These are phyloP conservation scores for Chloebia gouldiae DNA, from an alignment of 2,113 vertebrate species.

Conservation along the genomic window DNA sequence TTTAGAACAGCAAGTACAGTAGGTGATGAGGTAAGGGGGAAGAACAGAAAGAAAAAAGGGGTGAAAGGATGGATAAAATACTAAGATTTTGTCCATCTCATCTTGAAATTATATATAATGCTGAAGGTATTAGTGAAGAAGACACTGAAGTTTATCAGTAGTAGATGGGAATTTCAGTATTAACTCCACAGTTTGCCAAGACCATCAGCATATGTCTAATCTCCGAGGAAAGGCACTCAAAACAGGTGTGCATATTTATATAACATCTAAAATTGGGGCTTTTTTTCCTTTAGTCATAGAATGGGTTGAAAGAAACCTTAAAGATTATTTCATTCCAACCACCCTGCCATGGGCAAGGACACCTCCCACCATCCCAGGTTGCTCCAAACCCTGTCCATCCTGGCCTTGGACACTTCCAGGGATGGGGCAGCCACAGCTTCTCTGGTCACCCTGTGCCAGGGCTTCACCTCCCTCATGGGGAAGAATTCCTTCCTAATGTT, in stretches of 20 bases:
- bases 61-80: background rate
- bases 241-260: background rate
- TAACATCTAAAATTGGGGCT: fast-evolving
- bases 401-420: background rate
- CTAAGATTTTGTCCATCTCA: background rate
- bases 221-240: background rate
- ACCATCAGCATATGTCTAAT: fast-evolving
- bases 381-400: fast-evolving
- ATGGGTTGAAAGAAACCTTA: background rate
- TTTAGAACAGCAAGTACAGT: background rate
- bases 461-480: background rate
- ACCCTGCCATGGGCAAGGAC: background rate
- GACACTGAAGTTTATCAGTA: fast-evolving
- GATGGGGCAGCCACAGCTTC: background rate
- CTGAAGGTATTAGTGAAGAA: background rate
- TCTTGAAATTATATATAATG: background rate
- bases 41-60: background rate
- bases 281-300: background rate
- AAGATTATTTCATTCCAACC: background rate
- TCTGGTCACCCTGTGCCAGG: background rate
- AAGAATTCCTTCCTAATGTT: background rate
- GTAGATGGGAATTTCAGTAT: background rate
- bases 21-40: background rate
- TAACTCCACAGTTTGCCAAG: background rate
- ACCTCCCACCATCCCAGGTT: fast-evolving